Conservation (phyloP, 2,113 vertebrate species). For the Apaloderma vittatum region DNA sequence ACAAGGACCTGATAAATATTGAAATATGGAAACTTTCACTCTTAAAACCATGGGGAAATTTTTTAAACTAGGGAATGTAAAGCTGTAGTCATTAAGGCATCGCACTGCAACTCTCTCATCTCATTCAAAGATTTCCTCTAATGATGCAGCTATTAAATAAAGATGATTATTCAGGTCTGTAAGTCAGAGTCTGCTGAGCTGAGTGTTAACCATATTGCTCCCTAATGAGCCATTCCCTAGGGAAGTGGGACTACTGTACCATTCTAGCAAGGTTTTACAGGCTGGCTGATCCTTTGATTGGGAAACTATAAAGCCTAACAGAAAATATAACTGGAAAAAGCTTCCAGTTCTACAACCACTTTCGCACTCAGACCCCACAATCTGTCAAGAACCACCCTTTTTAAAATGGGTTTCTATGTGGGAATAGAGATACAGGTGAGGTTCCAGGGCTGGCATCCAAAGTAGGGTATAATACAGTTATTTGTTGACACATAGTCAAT, state of each 20-base stretch:
- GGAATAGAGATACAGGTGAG: background rate
- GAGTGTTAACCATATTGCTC: background rate
- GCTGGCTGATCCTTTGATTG: background rate
- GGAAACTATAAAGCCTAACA: background rate
- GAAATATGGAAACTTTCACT: background rate
- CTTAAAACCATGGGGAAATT: background rate
- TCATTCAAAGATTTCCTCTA: background rate
- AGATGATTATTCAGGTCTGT: background rate
- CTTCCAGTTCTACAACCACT: background rate
- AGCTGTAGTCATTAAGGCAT: background rate
- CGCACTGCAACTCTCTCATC: background rate
- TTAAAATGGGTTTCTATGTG: background rate
- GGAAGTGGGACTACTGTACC: background rate
- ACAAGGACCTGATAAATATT: background rate
- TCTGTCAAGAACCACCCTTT: rapidly evolving
- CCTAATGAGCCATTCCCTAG: background rate
- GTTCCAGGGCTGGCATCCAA: background rate
- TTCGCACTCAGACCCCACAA: background rate
- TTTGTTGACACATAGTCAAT: background rate
- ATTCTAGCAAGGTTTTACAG: background rate
- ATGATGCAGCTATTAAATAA: background rate
- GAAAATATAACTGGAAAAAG: background rate
- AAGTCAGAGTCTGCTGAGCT: background rate
- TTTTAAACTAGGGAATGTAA: background rate
- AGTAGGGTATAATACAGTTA: background rate